phyloP scores from a whole-genome alignment of 2,888 invertebrate species.

The Taphrorychus bicolor region DNA sequence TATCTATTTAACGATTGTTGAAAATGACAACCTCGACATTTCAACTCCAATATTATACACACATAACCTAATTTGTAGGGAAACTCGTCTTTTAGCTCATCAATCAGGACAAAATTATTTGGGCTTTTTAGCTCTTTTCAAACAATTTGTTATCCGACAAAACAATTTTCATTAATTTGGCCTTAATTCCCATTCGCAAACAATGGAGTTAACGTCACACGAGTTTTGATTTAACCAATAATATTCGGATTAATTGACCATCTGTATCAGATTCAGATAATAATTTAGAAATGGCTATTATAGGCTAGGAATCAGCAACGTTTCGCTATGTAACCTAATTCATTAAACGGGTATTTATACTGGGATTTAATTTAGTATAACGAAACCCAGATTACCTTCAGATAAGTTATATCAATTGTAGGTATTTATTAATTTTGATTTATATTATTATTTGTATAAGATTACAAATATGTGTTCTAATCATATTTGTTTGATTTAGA shows the following conservation, averaged over 20 bases:
- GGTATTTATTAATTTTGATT: constrained; percentile 47
- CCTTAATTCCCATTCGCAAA: background rate
- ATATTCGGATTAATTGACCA: constrained; percentile 47
- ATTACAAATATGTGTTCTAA: constrained; percentile 10
- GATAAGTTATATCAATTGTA: constrained; percentile 46
- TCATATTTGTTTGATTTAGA: background rate
- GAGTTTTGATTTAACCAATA: constrained; percentile 46
- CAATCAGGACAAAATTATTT: too few relatives aligned
- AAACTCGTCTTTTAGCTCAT: too few relatives aligned
- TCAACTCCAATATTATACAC: too few relatives aligned
- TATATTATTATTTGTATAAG: constrained; percentile 32
- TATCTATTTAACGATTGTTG: too few relatives aligned
- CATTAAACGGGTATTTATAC: constrained; percentile 46
- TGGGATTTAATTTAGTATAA: constrained; percentile 47
- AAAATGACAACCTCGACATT: too few relatives aligned
- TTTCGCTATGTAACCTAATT: constrained; percentile 47
- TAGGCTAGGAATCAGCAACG: constrained; percentile 45
- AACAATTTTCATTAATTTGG: background rate
- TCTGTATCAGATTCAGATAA: constrained; percentile 49
- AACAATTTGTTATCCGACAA: background rate
- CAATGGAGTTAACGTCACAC: constrained; percentile 7
- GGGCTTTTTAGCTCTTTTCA: too few relatives aligned
- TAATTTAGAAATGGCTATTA: constrained; percentile 47
- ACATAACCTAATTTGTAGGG: too few relatives aligned
- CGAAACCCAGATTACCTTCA: constrained; percentile 42